A percentile compares a stretch with the other conserved stretches of the same genome.
These are phyloP conservation scores for Dryobota labecula DNA, from an alignment of 2,888 invertebrate species.

Conservation along the genomic window DNA sequence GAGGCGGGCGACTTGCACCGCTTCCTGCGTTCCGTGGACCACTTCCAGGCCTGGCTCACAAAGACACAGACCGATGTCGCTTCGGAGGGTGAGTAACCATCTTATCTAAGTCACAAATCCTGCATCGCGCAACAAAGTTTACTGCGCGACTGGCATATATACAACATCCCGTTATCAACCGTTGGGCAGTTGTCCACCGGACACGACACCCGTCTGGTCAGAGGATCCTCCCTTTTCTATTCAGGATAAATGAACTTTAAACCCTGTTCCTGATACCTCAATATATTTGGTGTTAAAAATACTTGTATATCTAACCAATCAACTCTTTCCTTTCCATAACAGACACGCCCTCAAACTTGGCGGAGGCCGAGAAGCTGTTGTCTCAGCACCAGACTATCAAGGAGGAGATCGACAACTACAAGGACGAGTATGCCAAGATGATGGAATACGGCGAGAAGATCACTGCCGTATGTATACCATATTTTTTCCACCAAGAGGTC, in stretches of 20 bases:
- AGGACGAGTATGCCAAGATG: constrained; percentile 99
- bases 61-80: constrained; percentile 99
- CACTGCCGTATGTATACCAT: constrained; percentile 92
- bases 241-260: too few relatives aligned
- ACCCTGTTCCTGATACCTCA: too few relatives aligned
- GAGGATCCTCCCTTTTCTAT: too few relatives aligned
- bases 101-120: too few relatives aligned
- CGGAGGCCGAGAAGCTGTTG: constrained; percentile 99
- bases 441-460: constrained; percentile 99
- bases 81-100: constrained; percentile 92
- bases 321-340: neutral
- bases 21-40: constrained; percentile 99
- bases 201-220: too few relatives aligned
- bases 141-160: too few relatives aligned
- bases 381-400: constrained; percentile 99
- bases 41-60: constrained; percentile 99
- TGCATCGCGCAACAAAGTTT: too few relatives aligned
- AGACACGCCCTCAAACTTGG: constrained; percentile 97
- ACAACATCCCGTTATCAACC: too few relatives aligned
- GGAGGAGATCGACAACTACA: constrained; percentile 99
- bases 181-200: too few relatives aligned
- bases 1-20: constrained; percentile 99
- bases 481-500: neutral
- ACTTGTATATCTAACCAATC: neutral
- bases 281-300: neutral